Conservation (phyloP, 2,797 vertebrate species). For the Spondyliosoma cantharus region DNA sequence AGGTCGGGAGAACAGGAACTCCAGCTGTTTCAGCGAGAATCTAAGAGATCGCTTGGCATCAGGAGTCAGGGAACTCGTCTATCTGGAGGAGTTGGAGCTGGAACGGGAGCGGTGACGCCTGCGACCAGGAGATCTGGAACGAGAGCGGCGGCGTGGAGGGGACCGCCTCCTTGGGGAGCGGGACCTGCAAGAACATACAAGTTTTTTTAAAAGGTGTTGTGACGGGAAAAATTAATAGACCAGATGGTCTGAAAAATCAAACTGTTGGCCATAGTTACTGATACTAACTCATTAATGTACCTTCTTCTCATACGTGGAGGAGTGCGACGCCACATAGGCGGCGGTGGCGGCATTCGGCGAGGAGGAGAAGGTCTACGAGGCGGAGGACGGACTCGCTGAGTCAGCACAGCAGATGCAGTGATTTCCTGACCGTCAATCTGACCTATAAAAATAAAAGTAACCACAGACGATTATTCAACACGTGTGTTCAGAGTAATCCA, state of each 20-base stretch:
- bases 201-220: not conserved
- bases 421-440: constrained; percentile 97
- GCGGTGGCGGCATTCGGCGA: constrained; percentile 93
- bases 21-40: constrained; percentile 24
- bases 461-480: not conserved
- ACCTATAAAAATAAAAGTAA: constrained; percentile 76
- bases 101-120: constrained; percentile 96
- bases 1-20: constrained; percentile 21
- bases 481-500: constrained; percentile 74
- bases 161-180: constrained; percentile 93
- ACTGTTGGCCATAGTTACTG: too few species aligned
- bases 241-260: not conserved
- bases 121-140: constrained; percentile 93
- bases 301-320: constrained; percentile 95
- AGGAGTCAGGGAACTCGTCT: constrained; percentile 63
- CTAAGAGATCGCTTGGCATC: constrained; percentile 9
- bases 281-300: constrained; percentile 66
- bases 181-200: constrained; percentile 82
- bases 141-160: constrained; percentile 89
- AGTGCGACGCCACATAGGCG: constrained; percentile 94
- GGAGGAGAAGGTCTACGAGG: constrained; percentile 91
- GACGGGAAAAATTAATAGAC: not conserved
- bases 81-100: constrained; percentile 98
- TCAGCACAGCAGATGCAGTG: constrained; percentile 91
- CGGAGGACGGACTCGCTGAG: constrained; percentile 86